These are phyloP conservation scores for Corythornis madagascariensis DNA, from an alignment of 2,113 vertebrate genomes.

Conservation along the genomic window DNA sequence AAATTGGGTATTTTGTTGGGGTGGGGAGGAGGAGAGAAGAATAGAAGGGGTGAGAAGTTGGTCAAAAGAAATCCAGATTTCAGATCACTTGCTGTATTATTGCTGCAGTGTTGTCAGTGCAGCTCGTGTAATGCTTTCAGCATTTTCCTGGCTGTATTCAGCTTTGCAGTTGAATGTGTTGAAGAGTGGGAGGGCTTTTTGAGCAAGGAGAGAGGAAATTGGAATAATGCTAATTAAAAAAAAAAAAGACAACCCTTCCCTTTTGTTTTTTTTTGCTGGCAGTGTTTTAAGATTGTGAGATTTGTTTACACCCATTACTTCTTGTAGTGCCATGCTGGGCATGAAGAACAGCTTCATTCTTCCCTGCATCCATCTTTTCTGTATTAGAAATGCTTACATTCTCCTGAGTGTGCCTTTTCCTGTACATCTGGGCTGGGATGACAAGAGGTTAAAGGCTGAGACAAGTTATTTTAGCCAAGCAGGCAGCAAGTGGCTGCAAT, in stretches of 20 bases:
- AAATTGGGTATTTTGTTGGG: constrained; percentile 39
- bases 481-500: constrained; percentile 5
- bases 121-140: constrained; percentile 15
- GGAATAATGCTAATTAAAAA: not conserved
- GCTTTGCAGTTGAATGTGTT: not conserved
- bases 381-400: not conserved
- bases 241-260: not conserved
- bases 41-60: not conserved
- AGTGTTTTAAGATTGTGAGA: not conserved
- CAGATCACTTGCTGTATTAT: constrained; percentile 8
- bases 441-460: constrained; percentile 1
- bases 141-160: constrained; percentile 4
- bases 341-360: constrained; percentile 42
- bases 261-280: not conserved
- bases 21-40: not conserved
- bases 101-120: not conserved
- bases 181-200: not conserved
- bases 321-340: constrained; percentile 4
- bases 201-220: not conserved
- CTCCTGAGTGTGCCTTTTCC: constrained; percentile 1
- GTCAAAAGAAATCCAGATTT: constrained; percentile 28
- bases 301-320: constrained; percentile 49
- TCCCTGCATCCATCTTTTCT: constrained; percentile 14
- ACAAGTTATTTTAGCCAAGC: not conserved
- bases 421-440: not conserved